Percentiles rank a stretch among this genome's conserved stretches.
These are phyloP conservation scores for Cuculus canorus DNA, from an alignment of 2,797 vertebrate species.

Conservation along the genomic window DNA sequence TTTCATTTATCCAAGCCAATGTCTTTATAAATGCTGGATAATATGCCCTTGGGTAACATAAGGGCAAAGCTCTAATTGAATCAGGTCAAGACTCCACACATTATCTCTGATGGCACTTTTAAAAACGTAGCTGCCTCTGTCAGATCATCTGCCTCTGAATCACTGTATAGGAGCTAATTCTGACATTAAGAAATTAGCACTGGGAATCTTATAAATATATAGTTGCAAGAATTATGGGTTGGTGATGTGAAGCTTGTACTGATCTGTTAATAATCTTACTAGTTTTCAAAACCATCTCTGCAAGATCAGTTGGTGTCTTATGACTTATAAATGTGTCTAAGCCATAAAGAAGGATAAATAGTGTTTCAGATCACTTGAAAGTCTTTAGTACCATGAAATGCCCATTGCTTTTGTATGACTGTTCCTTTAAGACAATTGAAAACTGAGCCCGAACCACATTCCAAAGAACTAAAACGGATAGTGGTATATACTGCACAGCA, in stretches of 20 bases:
- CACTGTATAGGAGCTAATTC: conserved; percentile 50
- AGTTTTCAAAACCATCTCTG: conserved; percentile 39
- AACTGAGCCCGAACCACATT: neutral
- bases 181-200: conserved; percentile 50
- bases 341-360: neutral
- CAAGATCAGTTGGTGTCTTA: conserved; percentile 31
- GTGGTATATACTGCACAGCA: neutral
- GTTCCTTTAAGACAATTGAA: neutral
- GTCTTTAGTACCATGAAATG: neutral
- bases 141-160: conserved; percentile 56
- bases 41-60: conserved; percentile 49
- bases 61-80: conserved; percentile 66
- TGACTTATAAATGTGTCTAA: neutral
- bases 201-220: conserved; percentile 37
- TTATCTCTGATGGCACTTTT: conserved; percentile 68
- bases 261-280: conserved; percentile 65
- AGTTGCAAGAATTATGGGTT: conserved; percentile 47
- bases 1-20: conserved; percentile 52
- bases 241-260: conserved; percentile 51
- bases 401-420: neutral
- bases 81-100: conserved; percentile 62
- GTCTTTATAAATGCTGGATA: conserved; percentile 70
- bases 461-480: neutral
- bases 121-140: conserved; percentile 66
- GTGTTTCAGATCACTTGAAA: neutral